These are phyloP conservation scores for Andrena dorsata DNA, from an alignment of 2,888 invertebrate species.

Conservation along the genomic window DNA sequence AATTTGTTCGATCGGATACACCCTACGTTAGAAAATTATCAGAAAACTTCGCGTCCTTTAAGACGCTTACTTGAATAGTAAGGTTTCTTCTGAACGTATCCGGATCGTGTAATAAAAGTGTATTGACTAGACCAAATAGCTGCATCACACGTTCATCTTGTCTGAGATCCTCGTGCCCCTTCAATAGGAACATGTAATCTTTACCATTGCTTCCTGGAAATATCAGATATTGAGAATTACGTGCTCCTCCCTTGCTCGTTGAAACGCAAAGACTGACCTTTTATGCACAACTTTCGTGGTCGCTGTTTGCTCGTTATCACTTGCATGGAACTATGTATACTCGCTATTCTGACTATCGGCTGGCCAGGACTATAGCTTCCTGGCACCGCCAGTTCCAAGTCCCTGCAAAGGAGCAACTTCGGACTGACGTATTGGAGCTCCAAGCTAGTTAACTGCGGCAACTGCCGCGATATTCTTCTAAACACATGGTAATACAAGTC, in stretches of 20 bases:
- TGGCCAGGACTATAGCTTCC: conserved; percentile 98
- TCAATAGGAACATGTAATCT: conserved; percentile 98
- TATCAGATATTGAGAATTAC: neutral
- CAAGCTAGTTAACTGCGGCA: conserved; percentile 95
- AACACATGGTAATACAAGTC: conserved; percentile 99
- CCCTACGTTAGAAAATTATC: neutral
- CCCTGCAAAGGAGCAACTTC: conserved; percentile 94
- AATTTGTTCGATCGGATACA: neutral
- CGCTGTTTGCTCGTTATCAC: conserved; percentile 99
- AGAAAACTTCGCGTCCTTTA: neutral
- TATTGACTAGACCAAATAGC: conserved; percentile 97
- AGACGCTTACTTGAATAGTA: conserved; percentile 86
- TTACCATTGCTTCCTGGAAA: conserved; percentile 95
- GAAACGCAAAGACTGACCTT: conserved; percentile 84
- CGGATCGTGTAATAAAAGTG: conserved; percentile 96
- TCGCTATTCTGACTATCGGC: conserved; percentile 94
- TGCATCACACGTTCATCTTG: conserved; percentile 99
- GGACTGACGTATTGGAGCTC: conserved; percentile 98
- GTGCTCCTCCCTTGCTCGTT: neutral
- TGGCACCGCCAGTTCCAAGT: conserved; percentile 98
- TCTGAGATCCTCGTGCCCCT: conserved; percentile 99
- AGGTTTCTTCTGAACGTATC: conserved; percentile 97
- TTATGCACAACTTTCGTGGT: conserved; percentile 96
- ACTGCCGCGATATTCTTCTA: conserved; percentile 96
- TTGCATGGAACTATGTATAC: conserved; percentile 96